phyloP scores from a whole-genome alignment of 2,888 invertebrate species.

The Listrodromus nycthemerus region DNA sequence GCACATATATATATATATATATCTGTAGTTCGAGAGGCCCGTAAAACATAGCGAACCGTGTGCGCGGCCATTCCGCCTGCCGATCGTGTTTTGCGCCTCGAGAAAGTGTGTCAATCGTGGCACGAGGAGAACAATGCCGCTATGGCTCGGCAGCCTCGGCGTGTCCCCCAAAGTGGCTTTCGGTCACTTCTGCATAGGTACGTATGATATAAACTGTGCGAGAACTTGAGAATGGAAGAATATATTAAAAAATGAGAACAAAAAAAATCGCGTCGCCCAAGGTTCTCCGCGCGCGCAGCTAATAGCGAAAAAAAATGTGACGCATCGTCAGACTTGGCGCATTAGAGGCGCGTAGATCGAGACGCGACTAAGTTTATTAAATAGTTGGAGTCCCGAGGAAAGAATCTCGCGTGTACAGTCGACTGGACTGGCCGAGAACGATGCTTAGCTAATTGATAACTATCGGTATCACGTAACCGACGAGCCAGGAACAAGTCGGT shows the following conservation, averaged over 20 bases:
- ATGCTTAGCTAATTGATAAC: background rate
- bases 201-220: background rate
- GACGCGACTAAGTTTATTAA: background rate
- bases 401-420: background rate
- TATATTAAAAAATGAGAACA: background rate
- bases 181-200: background rate
- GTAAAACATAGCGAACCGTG: conserved; percentile 32
- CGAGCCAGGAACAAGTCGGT: background rate
- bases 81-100: conserved; percentile 28
- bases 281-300: background rate
- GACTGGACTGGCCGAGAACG: background rate
- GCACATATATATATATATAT: no score
- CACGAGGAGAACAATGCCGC: conserved; percentile 33
- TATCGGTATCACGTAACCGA: background rate
- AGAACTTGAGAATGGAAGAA: background rate
- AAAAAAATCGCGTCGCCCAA: background rate
- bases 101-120: conserved; percentile 62
- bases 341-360: background rate
- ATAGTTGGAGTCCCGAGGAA: background rate
- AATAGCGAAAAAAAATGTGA: background rate
- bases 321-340: background rate
- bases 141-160: conserved; percentile 15
- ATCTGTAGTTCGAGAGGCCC: background rate
- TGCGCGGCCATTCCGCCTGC: conserved; percentile 11
- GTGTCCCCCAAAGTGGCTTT: background rate